Base-by-base conservation (phyloP, 2,113 vertebrate genomes). In the Gadus macrocephalus region DNA sequence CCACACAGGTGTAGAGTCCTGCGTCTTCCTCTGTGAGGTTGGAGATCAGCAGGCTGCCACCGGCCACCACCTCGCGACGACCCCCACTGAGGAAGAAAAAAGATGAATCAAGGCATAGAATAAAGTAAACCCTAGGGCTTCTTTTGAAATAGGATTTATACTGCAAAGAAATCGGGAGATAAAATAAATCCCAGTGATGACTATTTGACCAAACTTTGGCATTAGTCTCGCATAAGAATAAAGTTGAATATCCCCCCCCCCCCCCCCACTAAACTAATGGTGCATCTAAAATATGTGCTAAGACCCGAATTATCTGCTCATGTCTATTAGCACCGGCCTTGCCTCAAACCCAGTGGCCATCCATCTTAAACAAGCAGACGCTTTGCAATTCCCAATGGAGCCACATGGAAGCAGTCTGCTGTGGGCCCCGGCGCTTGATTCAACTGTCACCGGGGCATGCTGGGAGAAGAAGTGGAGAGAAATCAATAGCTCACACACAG, bases 1-100 rank as follows among this genome's bases (percentile, higher is more conserved):
- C 96, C 66, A 93, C 63, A 83, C 97, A 99, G 76, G 88, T 91
- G 66, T 98, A 99, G 11, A 88, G 85, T 16, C 97, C 97, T 0
- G 82, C 88, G 0, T 98, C 96, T 2, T 90, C 90, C 72, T 95
- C 92, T 0, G 71, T 87, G 25, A 99, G 78, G 2, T 92, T 94
- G 6, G 55, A 87, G 81, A 99, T 93, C 84, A 88, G 88, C 75
- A 99, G 89, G 58, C 81, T 91, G 9, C 95, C 94, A 17, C 96
- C 94, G 2, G 91, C 89, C 56, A 95, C 86, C 74, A 96, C 60
- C 28, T 91, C 83, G 74, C 94, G 82, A 0, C 89, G 93, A 2
- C 85, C 91, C 17, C 90, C 91, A 66, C 96, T 97, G 81, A 12
- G 15, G 20, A 56, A 35, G 64, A 73, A 5, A 73, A 58, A 56